phyloP scores from a whole-genome alignment of 2,113 vertebrate species.

The Etheostoma cragini region DNA sequence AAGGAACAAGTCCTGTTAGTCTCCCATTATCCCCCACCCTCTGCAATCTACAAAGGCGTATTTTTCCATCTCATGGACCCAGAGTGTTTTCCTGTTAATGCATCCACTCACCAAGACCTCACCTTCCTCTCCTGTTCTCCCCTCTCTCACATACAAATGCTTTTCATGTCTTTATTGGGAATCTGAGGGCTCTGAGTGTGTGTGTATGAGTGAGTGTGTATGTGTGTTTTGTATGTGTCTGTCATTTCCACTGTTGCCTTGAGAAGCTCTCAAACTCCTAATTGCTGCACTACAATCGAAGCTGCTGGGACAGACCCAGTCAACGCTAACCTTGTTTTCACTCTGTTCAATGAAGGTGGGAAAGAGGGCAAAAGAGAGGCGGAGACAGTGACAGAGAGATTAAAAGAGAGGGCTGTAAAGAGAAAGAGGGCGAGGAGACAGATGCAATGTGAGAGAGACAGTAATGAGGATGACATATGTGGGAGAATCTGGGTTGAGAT shows the following conservation, averaged over 20 bases:
- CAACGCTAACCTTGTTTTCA: constrained; percentile 41
- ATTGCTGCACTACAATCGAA: constrained; percentile 42
- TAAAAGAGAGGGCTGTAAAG: constrained; percentile 11
- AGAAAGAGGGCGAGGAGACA: constrained; percentile 9
- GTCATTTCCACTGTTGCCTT: constrained; percentile 40
- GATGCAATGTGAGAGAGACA: neutral
- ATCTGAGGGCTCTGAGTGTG: neutral
- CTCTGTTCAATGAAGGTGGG: constrained; percentile 24
- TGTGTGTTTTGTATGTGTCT: constrained; percentile 12
- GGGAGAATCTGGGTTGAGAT: constrained; percentile 12
- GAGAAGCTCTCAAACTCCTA: constrained; percentile 57
- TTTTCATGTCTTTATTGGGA: constrained; percentile 59
- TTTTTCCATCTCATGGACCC: constrained; percentile 58
- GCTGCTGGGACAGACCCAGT: constrained; percentile 24
- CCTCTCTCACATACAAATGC: constrained; percentile 36
- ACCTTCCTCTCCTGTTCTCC: constrained; percentile 26
- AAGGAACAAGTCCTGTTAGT: constrained; percentile 43
- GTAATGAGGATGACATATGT: constrained; percentile 4
- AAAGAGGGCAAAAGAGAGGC: constrained; percentile 1
- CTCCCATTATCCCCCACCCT: constrained; percentile 46
- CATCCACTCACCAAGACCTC: constrained; percentile 53
- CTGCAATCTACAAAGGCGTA: constrained; percentile 29
- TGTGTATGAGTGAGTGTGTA: constrained; percentile 23
- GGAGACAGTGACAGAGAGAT: constrained; percentile 15
- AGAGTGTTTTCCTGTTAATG: constrained; percentile 54